Evolutionary conservation across 2,888 invertebrate species (phyloP).

Genomic region (Scotopteryx bipunctaria): DNA sequence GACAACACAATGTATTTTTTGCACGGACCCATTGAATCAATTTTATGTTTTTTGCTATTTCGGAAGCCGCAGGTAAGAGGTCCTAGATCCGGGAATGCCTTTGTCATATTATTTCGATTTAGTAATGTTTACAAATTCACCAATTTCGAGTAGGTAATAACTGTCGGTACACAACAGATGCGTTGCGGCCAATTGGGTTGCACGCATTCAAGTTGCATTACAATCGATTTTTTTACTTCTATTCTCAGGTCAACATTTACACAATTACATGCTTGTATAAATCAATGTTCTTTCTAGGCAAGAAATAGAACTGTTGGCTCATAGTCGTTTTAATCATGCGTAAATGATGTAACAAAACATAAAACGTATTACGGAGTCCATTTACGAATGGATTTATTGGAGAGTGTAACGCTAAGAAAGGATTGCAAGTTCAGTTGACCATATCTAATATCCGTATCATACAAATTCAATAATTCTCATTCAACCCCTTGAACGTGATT

Average conservation of each 20-base stretch:
- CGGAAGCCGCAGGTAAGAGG: constrained; percentile 82
- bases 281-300: constrained; percentile 13
- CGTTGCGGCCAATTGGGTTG: constrained; percentile 65
- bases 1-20: constrained; percentile 69
- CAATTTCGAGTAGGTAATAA: constrained; percentile 76
- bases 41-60: constrained; percentile 75
- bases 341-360: constrained; percentile 19
- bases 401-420: constrained; percentile 10
- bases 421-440: constrained; percentile 17
- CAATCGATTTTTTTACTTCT: constrained; percentile 26
- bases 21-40: constrained; percentile 71
- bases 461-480: constrained; percentile 12
- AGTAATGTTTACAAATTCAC: constrained; percentile 78
- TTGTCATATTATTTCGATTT: constrained; percentile 68
- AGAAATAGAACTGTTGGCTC: constrained; percentile 18
- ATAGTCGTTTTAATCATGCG: constrained; percentile 16
- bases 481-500: constrained; percentile 9
- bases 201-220: constrained; percentile 42
- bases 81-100: constrained; percentile 75
- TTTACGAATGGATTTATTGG: constrained; percentile 3
- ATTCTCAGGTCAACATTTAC: constrained; percentile 32
- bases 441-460: constrained; percentile 1
- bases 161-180: constrained; percentile 77
- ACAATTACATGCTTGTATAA: constrained; percentile 30
- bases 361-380: neutral